Conservation (phyloP, 2,113 vertebrate species). For the Paramormyrops kingsleyae region DNA sequence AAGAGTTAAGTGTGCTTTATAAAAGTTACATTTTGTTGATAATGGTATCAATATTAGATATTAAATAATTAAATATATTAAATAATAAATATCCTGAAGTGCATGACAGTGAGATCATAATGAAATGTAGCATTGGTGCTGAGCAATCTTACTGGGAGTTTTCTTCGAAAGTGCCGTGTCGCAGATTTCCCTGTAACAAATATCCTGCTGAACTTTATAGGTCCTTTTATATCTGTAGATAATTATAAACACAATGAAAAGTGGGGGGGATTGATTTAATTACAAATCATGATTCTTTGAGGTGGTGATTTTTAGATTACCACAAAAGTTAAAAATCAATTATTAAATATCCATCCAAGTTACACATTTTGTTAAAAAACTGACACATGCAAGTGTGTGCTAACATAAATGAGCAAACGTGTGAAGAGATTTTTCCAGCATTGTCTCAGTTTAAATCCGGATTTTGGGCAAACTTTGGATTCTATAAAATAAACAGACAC, state of each 20-base stretch:
- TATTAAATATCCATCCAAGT: background rate
- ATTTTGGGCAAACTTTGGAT: background rate
- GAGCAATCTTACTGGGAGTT: conserved; percentile 60
- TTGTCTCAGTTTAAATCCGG: background rate
- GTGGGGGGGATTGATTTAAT: background rate
- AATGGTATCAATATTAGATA: background rate
- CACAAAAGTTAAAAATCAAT: background rate
- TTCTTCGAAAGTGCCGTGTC: conserved; percentile 38
- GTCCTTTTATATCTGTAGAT: conserved; percentile 58
- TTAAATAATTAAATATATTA: background rate
- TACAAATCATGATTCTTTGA: background rate
- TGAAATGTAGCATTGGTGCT: background rate
- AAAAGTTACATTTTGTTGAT: background rate
- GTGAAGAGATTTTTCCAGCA: background rate
- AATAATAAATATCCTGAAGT: background rate
- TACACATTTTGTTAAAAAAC: background rate
- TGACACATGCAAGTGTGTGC: background rate
- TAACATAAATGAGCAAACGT: background rate
- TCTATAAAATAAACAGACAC: background rate
- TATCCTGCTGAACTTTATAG: conserved; percentile 63
- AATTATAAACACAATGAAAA: background rate
- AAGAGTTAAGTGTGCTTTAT: background rate
- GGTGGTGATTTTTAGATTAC: background rate
- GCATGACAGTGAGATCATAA: background rate
- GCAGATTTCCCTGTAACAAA: conserved; percentile 71